Evolutionary conservation across 2,888 invertebrate genomes (phyloP).

Genomic region (Metopia argyrocephala): DNA sequence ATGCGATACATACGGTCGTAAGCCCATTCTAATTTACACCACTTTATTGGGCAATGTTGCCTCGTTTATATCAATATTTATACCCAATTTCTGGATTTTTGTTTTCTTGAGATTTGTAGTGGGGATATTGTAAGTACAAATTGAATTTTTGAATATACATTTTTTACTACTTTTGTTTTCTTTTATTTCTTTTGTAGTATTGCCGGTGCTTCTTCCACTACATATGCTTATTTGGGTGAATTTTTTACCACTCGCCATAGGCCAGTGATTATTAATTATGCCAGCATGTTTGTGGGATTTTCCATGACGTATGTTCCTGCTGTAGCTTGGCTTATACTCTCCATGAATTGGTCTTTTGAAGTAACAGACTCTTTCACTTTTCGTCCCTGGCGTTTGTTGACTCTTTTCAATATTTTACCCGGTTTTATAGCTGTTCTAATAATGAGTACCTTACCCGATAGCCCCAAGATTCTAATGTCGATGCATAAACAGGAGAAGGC

Average conservation of each 20-base stretch:
- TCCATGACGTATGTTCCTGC: constrained; percentile 75
- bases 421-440: constrained; percentile 73
- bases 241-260: constrained; percentile 75
- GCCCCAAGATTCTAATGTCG: constrained; percentile 72
- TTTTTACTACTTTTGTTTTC: no score
- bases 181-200: constrained; percentile 70
- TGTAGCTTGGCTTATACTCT: constrained; percentile 74
- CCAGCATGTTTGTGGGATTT: constrained; percentile 77
- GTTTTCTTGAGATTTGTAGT: constrained; percentile 80
- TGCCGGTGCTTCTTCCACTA: constrained; percentile 77
- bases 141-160: background rate
- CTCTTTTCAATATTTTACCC: constrained; percentile 73
- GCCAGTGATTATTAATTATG: constrained; percentile 76
- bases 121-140: constrained; percentile 79
- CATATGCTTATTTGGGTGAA: constrained; percentile 79
- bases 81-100: constrained; percentile 80
- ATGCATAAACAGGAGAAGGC: constrained; percentile 66
- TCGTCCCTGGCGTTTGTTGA: constrained; percentile 76
- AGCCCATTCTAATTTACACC: constrained; percentile 79
- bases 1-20: constrained; percentile 80
- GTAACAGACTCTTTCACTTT: constrained; percentile 71
- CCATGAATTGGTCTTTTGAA: constrained; percentile 73
- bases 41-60: constrained; percentile 79
- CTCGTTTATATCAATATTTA: constrained; percentile 80
- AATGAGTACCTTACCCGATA: constrained; percentile 73